phyloP scores from a whole-genome alignment of 2,113 vertebrate genomes.

The Zeus faber region DNA sequence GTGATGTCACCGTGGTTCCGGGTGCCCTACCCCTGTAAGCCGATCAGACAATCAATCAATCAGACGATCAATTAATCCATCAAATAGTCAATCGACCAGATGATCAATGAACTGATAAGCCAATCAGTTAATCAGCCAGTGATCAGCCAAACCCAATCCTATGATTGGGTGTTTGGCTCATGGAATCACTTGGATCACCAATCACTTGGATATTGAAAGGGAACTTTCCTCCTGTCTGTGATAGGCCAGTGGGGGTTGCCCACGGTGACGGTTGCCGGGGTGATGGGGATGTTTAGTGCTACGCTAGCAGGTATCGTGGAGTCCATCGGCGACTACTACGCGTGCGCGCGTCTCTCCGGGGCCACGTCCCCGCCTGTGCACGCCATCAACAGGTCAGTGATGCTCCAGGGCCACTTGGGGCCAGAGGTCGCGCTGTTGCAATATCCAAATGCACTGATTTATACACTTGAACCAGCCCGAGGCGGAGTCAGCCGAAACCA shows the following conservation, averaged over 20 bases:
- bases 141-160: too few species aligned
- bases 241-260: constrained; percentile 96
- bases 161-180: too few species aligned
- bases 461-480: too few species aligned
- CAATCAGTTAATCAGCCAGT: too few species aligned
- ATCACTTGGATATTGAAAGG: too few species aligned
- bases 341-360: constrained; percentile 90
- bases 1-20: constrained; percentile 88
- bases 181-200: too few species aligned
- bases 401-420: neutral
- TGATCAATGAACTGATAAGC: neutral
- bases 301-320: constrained; percentile 91
- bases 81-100: neutral
- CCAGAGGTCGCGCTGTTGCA: too few species aligned
- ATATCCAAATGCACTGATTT: too few species aligned
- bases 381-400: constrained; percentile 69
- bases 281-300: constrained; percentile 96
- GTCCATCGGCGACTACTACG: constrained; percentile 96
- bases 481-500: too few species aligned
- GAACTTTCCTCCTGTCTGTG: constrained; percentile 1
- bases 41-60: neutral
- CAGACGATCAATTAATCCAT: neutral
- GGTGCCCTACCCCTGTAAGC: constrained; percentile 92
- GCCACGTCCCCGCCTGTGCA: constrained; percentile 89
- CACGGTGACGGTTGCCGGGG: constrained; percentile 86